Conservation (phyloP, 2,113 vertebrate species). For the Hemiprocne comata region DNA sequence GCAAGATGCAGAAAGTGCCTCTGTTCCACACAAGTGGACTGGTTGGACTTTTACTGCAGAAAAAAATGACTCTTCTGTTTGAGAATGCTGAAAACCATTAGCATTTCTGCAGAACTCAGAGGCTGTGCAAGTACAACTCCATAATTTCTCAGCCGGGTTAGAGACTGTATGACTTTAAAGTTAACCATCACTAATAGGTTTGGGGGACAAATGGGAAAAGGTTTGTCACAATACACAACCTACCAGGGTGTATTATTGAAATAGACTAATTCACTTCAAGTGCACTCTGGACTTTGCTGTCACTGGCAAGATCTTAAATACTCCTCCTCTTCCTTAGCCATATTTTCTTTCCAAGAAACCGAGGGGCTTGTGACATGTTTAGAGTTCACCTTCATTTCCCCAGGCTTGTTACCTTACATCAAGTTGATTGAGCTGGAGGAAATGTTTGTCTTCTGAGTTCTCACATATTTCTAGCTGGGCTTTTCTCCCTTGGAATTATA, state of each 20-base stretch:
- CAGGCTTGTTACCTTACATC: neutral
- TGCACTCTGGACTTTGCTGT: neutral
- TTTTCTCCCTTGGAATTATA: neutral
- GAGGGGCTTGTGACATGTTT: neutral
- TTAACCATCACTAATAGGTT: neutral
- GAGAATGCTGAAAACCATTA: neutral
- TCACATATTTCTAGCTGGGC: neutral
- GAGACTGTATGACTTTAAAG: neutral
- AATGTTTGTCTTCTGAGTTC: neutral
- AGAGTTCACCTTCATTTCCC: neutral
- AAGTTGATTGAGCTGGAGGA: neutral
- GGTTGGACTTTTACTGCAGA: neutral
- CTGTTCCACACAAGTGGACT: neutral
- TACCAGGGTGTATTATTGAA: neutral
- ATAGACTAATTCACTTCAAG: neutral
- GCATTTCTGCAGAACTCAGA: neutral
- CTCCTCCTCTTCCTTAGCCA: neutral
- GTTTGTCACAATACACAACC: neutral
- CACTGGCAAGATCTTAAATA: neutral
- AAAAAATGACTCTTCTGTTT: neutral
- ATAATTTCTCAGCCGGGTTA: neutral
- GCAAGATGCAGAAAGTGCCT: neutral
- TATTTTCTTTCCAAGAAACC: neutral
- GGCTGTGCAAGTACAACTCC: neutral
- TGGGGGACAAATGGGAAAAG: neutral